These are phyloP conservation scores for Ranitomeya imitator DNA, from an alignment of 2,113 vertebrate species.

Conservation along the genomic window DNA sequence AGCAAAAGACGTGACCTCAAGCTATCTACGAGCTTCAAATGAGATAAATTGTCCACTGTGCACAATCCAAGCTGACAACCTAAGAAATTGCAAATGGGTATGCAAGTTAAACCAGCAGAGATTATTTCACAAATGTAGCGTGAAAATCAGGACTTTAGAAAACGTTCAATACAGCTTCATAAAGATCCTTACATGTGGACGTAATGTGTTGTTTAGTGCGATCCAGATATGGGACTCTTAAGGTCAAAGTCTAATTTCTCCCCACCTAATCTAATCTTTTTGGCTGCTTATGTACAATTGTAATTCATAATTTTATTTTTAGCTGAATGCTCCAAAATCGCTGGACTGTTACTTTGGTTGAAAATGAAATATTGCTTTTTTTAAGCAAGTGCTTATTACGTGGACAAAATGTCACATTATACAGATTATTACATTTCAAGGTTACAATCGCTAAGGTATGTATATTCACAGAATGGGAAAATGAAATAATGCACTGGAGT, in stretches of 20 bases:
- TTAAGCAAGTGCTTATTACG: constrained; percentile 23
- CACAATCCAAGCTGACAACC: constrained; percentile 39
- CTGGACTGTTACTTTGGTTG: constrained; percentile 33
- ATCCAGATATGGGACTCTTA: constrained; percentile 16
- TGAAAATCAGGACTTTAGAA: constrained; percentile 12
- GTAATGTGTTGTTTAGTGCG: constrained; percentile 2
- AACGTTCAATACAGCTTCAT: background rate
- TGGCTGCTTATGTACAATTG: constrained; percentile 10
- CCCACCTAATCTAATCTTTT: background rate
- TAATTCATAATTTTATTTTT: constrained; percentile 44
- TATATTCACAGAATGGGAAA: background rate
- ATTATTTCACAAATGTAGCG: constrained; percentile 29
- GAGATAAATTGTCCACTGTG: constrained; percentile 23
- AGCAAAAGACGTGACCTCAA: constrained; percentile 45
- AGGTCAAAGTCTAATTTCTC: constrained; percentile 10
- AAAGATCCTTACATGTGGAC: constrained; percentile 11
- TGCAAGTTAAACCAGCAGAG: constrained; percentile 30
- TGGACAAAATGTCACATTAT: constrained; percentile 38
- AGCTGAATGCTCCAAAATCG: constrained; percentile 15
- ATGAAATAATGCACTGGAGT: background rate
- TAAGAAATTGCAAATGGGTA: constrained; percentile 15
- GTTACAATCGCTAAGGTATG: constrained; percentile 17
- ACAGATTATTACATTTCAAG: constrained; percentile 27
- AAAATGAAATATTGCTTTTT: constrained; percentile 37
- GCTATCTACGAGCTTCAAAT: constrained; percentile 34